Base-by-base conservation (phyloP, 2,113 vertebrate genomes). In the Muntiacus reevesi region DNA sequence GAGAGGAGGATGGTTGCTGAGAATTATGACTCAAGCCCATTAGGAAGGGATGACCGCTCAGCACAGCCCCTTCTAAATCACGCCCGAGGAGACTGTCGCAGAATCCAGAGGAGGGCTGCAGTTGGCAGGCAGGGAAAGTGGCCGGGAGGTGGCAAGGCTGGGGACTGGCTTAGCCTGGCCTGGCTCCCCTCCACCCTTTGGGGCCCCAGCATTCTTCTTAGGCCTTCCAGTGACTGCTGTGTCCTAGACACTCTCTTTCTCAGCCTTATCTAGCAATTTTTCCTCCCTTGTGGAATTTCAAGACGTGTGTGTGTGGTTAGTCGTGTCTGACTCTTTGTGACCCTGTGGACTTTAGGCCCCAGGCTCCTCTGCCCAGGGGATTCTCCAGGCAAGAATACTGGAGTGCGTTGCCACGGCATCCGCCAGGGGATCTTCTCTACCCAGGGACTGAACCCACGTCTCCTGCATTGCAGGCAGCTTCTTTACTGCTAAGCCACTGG, bases 21-120 rank as follows among this genome's bases (percentile, higher is more conserved):
- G 95, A 98, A 83, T 96, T 97, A 97, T 14, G 85, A 89, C 79
- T 55, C 81, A 19, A 74, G 50, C n/a, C 67, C 57, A 47, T 74
- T 83, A 95, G 88, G 74, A 89, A 87, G 74, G 78, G 86, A 76
- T 96, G 78, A 64, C 74, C 1, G 28, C 52, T 28, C 47, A 8
- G 89, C 87, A 7, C 23, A 36, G 94, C 6, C 92, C 54, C 30
- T 64, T 67, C 84, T 97, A 97, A 98, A 93, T 98, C 96, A 97
- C 0, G 0, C 12, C 85, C 2, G 19, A 45, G 60, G 50, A 92
- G 95, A 36, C 62, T 74, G 84, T 30, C 67, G 1, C 43, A 2
- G 43, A 54, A 43, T 2, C 7, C 11, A 2, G 62, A 74, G 50
- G 14, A 33, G n/a, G 30, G 52, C 19, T 59, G 23, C 0, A 0